A percentile compares a stretch with the other conserved stretches of the same genome.
Evolutionary conservation across 2,797 vertebrate genomes (phyloP).

Genomic region (Pseudocheirus occidentalis): DNA sequence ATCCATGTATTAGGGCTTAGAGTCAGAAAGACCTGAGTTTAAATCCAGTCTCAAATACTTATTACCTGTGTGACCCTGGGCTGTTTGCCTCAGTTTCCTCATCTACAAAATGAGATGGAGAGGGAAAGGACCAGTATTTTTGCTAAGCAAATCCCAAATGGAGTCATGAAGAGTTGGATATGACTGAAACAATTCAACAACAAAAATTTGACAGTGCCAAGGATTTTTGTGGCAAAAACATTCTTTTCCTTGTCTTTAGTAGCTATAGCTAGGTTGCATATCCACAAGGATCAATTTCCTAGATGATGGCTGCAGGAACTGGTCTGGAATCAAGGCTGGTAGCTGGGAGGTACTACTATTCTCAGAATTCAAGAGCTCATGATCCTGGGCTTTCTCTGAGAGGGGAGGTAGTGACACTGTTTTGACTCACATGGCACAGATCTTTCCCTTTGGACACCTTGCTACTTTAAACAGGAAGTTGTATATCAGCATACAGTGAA

Average conservation of each 20-base stretch:
- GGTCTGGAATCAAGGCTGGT: not conserved
- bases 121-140: not conserved
- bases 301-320: not conserved
- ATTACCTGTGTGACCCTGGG: not conserved
- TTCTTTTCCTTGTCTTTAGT: not conserved
- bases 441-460: not conserved
- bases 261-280: not conserved
- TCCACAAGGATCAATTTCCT: not conserved
- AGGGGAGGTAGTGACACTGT: not conserved
- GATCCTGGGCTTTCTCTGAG: not conserved
- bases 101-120: not conserved
- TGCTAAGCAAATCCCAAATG: not conserved
- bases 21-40: not conserved
- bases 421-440: not conserved
- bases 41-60: not conserved
- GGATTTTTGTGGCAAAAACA: not conserved
- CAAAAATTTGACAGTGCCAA: not conserved
- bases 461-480: not conserved
- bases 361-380: not conserved
- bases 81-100: not conserved
- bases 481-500: not conserved
- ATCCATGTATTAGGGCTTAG: not conserved
- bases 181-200: not conserved
- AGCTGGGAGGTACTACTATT: not conserved
- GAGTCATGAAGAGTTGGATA: not conserved